These are phyloP conservation scores for Halichondria panicea DNA, from an alignment of 37 sponge, comb jelly and placozoan genomes.

Conservation along the genomic window DNA sequence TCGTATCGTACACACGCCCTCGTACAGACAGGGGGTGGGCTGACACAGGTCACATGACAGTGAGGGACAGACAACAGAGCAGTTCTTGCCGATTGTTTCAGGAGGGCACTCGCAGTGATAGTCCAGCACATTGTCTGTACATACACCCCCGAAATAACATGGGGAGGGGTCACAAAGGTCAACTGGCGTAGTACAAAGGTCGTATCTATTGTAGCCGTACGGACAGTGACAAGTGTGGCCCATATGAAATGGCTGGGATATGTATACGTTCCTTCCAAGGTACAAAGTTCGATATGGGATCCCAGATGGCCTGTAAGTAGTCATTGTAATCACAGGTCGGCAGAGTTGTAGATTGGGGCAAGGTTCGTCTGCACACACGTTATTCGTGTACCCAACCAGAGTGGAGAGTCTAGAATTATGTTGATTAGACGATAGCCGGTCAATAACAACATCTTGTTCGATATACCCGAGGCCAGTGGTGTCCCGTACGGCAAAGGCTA, in stretches of 20 bases:
- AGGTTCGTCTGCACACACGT: constrained; percentile 19
- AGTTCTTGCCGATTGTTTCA: constrained; percentile 39
- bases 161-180: constrained; percentile 46
- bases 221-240: constrained; percentile 49
- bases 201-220: constrained; percentile 19
- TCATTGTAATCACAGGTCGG: background rate
- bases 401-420: background rate
- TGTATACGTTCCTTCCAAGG: background rate
- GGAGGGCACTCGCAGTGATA: constrained; percentile 48
- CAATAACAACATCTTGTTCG: background rate
- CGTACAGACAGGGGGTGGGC: constrained; percentile 60
- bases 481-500: constrained; percentile 16
- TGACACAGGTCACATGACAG: constrained; percentile 44
- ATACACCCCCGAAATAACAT: constrained; percentile 39
- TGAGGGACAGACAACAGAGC: constrained; percentile 48
- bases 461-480: constrained; percentile 6
- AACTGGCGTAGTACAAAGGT: constrained; percentile 29
- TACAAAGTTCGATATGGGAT: background rate
- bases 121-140: constrained; percentile 27
- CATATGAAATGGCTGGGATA: constrained; percentile 18
- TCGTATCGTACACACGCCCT: constrained; percentile 17
- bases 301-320: background rate
- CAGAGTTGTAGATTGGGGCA: constrained; percentile 51
- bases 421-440: background rate
- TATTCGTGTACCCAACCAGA: background rate